Percentiles rank a stretch among this genome's conserved stretches.
phyloP scores from a whole-genome alignment of 2,888 invertebrate species.

The Dendrolimus houi region DNA sequence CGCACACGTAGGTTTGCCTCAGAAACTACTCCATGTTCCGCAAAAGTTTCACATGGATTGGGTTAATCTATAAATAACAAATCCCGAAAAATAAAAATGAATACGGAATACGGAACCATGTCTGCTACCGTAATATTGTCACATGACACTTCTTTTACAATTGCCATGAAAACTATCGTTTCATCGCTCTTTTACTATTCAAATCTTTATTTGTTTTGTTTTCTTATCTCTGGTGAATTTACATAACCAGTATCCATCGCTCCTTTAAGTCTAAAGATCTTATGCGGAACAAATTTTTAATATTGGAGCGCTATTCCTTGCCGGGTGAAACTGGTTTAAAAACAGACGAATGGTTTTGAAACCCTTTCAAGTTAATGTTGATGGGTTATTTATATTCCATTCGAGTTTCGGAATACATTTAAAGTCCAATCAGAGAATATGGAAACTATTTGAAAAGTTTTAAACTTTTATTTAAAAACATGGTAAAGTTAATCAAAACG shows the following conservation, averaged over 20 bases:
- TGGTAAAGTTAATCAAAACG: too few species aligned
- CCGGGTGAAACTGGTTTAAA: not conserved
- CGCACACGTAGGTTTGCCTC: too few species aligned
- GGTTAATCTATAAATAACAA: too few species aligned
- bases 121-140: not conserved
- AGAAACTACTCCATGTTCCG: too few species aligned
- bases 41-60: too few species aligned
- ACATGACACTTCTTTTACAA: conserved; percentile 1
- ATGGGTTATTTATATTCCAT: not conserved
- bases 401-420: not conserved
- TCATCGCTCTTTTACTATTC: conserved; percentile 49
- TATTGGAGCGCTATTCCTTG: conserved; percentile 3
- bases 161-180: conserved; percentile 48
- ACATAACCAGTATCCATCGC: conserved; percentile 25
- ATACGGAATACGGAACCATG: not conserved
- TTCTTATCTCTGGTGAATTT: conserved; percentile 32
- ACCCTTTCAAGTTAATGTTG: not conserved
- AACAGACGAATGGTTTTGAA: not conserved
- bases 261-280: conserved; percentile 8
- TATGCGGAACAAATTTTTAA: conserved; percentile 15
- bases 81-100: too few species aligned
- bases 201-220: conserved; percentile 34
- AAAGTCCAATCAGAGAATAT: too few species aligned
- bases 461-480: too few species aligned
- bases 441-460: too few species aligned